Conservation (phyloP, 2,888 invertebrate species). For the Meta bourneti region DNA sequence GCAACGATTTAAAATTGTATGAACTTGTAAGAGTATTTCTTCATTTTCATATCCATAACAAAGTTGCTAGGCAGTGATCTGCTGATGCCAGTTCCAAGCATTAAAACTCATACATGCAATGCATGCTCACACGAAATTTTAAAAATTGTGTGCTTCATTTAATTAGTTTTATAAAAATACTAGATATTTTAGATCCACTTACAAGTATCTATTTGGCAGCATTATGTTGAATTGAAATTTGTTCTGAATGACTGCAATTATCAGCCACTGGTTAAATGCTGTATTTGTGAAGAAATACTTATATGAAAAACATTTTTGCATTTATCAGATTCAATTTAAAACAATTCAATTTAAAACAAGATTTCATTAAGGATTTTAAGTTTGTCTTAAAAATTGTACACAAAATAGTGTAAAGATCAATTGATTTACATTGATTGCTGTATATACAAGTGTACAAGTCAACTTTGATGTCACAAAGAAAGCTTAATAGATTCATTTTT, state of each 20-base stretch:
- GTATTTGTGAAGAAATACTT: no score
- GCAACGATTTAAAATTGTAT: not conserved
- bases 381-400: not conserved
- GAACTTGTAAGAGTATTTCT: not conserved
- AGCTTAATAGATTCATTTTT: no score
- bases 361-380: not conserved
- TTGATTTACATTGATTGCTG: no score
- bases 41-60: not conserved
- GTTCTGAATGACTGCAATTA: no score
- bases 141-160: slow-evolving; percentile 11
- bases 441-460: no score
- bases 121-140: slow-evolving; percentile 2
- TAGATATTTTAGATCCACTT: slow-evolving; percentile 1
- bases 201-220: slow-evolving; percentile 51
- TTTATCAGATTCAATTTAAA: no score
- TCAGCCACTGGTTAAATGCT: no score
- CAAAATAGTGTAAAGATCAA: not conserved
- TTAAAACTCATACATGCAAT: slow-evolving; percentile 2
- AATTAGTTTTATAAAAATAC: slow-evolving; percentile 18
- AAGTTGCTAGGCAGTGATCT: slow-evolving; percentile 41
- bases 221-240: not conserved
- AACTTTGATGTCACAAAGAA: no score
- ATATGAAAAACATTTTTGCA: no score
- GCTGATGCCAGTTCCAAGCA: slow-evolving; percentile 20
- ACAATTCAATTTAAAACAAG: no score